Percentiles rank a stretch among this genome's conserved stretches.
Evolutionary conservation across 2,797 vertebrate genomes (phyloP).

Genomic region (Ambastaia sidthimunki): DNA sequence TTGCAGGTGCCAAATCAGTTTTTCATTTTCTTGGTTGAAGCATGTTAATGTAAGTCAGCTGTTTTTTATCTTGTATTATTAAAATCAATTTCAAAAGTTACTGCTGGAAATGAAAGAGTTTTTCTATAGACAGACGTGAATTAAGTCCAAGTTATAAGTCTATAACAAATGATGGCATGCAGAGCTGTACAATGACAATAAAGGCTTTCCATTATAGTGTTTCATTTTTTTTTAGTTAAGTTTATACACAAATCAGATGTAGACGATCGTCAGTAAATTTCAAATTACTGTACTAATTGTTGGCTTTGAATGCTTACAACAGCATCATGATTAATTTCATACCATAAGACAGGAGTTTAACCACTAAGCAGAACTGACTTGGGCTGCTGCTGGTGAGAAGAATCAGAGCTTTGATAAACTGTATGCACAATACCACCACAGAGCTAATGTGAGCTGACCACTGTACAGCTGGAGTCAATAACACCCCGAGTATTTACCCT

Average conservation of each 20-base stretch:
- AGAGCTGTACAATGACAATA: neutral
- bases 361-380: neutral
- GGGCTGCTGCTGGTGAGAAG: slow-evolving; percentile 15
- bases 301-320: neutral
- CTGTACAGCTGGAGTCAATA: slow-evolving; percentile 70
- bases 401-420: slow-evolving; percentile 14
- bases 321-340: neutral
- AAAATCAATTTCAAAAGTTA: slow-evolving; percentile 63
- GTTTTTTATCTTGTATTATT: slow-evolving; percentile 58
- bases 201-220: neutral
- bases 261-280: neutral
- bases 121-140: slow-evolving; percentile 56
- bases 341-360: neutral
- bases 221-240: neutral
- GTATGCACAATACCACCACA: neutral
- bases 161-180: slow-evolving; percentile 12
- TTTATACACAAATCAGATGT: neutral
- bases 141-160: slow-evolving; percentile 57
- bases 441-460: slow-evolving; percentile 3
- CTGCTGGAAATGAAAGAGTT: slow-evolving; percentile 70
- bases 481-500: slow-evolving; percentile 63
- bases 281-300: too few relatives aligned
- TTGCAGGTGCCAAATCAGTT: slow-evolving; percentile 64
- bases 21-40: slow-evolving; percentile 62
- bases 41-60: slow-evolving; percentile 69